Conservation (phyloP, 1,140 invertebrate species). For the Drosophila nebulosa region DNA sequence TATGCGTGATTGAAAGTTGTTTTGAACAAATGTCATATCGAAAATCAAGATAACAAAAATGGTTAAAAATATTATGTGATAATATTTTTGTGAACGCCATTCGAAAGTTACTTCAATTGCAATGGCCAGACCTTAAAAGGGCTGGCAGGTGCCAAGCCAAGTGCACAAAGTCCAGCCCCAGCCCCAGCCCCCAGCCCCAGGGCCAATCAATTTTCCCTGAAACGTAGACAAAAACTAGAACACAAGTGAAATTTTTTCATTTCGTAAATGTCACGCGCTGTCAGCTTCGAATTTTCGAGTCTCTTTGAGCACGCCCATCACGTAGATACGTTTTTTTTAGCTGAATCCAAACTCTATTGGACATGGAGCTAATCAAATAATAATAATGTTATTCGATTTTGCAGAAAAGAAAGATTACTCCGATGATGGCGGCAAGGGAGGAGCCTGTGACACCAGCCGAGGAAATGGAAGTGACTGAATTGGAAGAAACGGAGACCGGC, state of each 20-base stretch:
- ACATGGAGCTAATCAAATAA: slow-evolving; percentile 38
- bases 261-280: slow-evolving; percentile 62
- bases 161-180: slow-evolving; percentile 36
- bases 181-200: no score
- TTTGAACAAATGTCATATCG: slow-evolving; percentile 44
- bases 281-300: slow-evolving; percentile 12
- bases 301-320: slow-evolving; percentile 51
- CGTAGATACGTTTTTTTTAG: slow-evolving; percentile 56
- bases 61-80: slow-evolving; percentile 72
- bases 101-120: slow-evolving; percentile 74
- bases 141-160: slow-evolving; percentile 67
- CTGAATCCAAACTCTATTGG: slow-evolving; percentile 31
- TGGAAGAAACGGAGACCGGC: slow-evolving; percentile 19
- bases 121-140: slow-evolving; percentile 52
- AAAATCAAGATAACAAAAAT: slow-evolving; percentile 28
- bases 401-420: slow-evolving; percentile 53
- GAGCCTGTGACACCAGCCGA: slow-evolving; percentile 29
- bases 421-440: slow-evolving; percentile 44
- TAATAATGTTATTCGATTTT: neutral
- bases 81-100: slow-evolving; percentile 56
- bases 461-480: slow-evolving; percentile 13
- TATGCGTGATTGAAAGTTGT: slow-evolving; percentile 37
- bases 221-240: slow-evolving; percentile 72
- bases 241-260: slow-evolving; percentile 80
- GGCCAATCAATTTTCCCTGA: slow-evolving; percentile 66